phyloP scores from a whole-genome alignment of 2,888 invertebrate genomes.

The Cheiracanthium punctorium region DNA sequence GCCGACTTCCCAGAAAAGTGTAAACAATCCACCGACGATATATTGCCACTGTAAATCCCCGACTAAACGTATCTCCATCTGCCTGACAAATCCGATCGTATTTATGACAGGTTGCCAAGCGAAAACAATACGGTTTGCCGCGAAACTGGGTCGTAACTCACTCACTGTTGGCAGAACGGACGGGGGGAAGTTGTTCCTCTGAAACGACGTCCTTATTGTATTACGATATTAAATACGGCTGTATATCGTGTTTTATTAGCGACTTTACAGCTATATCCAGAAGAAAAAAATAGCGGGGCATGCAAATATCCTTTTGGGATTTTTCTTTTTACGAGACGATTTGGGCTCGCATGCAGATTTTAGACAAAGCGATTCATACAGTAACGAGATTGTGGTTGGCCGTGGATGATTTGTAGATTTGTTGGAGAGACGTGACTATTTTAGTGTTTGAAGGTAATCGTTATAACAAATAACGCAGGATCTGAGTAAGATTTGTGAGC shows the following conservation, averaged over 20 bases:
- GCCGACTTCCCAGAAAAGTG: slow-evolving; percentile 46
- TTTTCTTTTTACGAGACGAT: slow-evolving; percentile 12
- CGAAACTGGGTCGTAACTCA: slow-evolving; percentile 56
- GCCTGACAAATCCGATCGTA: slow-evolving; percentile 66
- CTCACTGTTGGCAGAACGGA: slow-evolving; percentile 10
- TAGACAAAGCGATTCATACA: background rate
- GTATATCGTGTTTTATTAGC: slow-evolving; percentile 62
- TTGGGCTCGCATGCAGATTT: background rate
- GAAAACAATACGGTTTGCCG: slow-evolving; percentile 59
- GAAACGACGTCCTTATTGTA: slow-evolving; percentile 50
- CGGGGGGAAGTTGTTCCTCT: slow-evolving; percentile 16
- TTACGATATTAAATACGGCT: slow-evolving; percentile 53
- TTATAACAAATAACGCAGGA: no score
- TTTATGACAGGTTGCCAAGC: slow-evolving; percentile 58
- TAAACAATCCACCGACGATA: slow-evolving; percentile 56
- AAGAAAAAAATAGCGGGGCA: slow-evolving; percentile 35
- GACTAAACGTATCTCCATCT: slow-evolving; percentile 63
- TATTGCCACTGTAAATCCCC: slow-evolving; percentile 58
- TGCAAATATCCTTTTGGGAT: background rate
- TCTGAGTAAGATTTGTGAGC: no score
- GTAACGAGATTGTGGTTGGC: background rate
- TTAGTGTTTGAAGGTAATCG: no score
- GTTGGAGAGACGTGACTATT: background rate
- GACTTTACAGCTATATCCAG: slow-evolving; percentile 48
- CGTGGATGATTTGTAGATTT: background rate